A percentile compares a stretch with the other conserved stretches of the same genome.
These are phyloP conservation scores for Autographa gamma DNA, from an alignment of 2,888 invertebrate genomes.

Conservation along the genomic window DNA sequence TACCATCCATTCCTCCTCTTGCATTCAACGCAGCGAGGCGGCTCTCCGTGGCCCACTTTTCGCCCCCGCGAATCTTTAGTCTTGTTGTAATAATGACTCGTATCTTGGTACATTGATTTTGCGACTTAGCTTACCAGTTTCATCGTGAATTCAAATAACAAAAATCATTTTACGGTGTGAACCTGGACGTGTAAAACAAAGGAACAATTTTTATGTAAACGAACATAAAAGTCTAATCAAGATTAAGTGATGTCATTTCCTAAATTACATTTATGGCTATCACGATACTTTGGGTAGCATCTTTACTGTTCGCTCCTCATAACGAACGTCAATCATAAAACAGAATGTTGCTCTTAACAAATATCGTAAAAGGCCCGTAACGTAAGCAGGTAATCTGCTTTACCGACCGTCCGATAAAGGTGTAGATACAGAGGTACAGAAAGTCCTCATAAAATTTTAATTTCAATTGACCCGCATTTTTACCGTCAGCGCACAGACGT, in stretches of 20 bases:
- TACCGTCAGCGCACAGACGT: constrained; percentile 72
- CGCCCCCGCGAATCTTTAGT: too few relatives aligned
- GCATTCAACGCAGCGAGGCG: too few relatives aligned
- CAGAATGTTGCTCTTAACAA: constrained; percentile 57
- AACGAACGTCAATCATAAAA: constrained; percentile 54
- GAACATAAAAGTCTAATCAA: not conserved
- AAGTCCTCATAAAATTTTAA: constrained; percentile 77
- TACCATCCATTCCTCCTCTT: too few relatives aligned
- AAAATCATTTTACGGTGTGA: not conserved
- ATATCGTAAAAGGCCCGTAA: constrained; percentile 67
- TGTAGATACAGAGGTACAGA: constrained; percentile 67
- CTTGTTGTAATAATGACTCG: constrained; percentile 13
- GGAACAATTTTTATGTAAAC: not conserved
- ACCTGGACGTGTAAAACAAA: not conserved
- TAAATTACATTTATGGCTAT: constrained; percentile 27
- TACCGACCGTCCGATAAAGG: constrained; percentile 50
- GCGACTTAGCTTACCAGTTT: not conserved
- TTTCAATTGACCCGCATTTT: constrained; percentile 80
- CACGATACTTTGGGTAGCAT: constrained; percentile 15
- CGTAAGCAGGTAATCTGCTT: constrained; percentile 69
- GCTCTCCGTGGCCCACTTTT: too few relatives aligned
- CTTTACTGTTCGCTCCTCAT: constrained; percentile 41
- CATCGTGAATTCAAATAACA: not conserved
- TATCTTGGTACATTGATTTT: constrained; percentile 24
- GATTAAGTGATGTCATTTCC: constrained; percentile 8